Evolutionary conservation across 2,113 vertebrate species (phyloP), one percentile per base, ranked within the genome.

Genomic region (Tyrannus savana): DNA sequence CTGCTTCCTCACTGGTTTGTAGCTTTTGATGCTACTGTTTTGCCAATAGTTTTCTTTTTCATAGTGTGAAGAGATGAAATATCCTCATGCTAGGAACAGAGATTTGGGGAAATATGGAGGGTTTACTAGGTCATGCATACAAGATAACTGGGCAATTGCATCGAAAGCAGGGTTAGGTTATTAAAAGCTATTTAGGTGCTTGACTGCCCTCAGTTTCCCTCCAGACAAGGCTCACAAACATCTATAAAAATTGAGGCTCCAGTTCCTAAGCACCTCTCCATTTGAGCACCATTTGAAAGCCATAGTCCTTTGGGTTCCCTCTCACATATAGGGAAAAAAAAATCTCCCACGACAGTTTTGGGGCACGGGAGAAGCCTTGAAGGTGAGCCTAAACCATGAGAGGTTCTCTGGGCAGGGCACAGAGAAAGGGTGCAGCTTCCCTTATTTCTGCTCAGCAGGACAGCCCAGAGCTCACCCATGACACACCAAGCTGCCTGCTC

Each of bases 331-430:
- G 27, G 0, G 37, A 62, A 76, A 44, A 31, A 67, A 44, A n/a
- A 24, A 52, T 6, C 5, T 23, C 27, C 14, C 14, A 1, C 0
- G 1, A 60, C 0, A 25, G 2, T 23, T 84, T 44, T 64, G 28
- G 72, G 25, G 28, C 7, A 52, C 27, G 6, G 7, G 3, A 63
- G 14, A 8, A 84, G 35, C 12, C 58, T 41, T 37, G 39, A 75
- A 59, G 10, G 5, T 44, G 9, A 59, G 6, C 12, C 16, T 41
- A 44, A n/a, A 18, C 17, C 50, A 50, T 0, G 2, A 37, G 47
- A 31, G 12, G 9, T 46, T 37, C 71, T 12, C 41, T 41, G 50
- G 25, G 18, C 27, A 19, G 64, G 35, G 33, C 27, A 33, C 28
- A 49, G 21, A 49, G 53, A 3, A 50, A 64, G 21, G 33, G 17